Base-by-base conservation (phyloP, 2,113 vertebrate species). In the Maccullochella peelii region DNA sequence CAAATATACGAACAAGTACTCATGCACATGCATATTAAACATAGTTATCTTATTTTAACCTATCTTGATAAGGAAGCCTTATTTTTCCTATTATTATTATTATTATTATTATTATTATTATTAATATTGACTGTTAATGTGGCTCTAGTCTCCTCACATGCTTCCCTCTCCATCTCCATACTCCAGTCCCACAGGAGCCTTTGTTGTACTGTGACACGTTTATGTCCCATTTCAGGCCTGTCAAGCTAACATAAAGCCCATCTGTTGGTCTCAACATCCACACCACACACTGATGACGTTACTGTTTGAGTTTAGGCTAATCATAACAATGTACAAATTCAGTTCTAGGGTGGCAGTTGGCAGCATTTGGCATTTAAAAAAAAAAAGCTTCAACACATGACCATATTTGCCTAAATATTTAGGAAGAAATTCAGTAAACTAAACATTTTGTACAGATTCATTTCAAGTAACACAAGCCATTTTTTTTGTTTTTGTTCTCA, bases 151-250 rank as follows among this genome's bases (percentile, higher is more conserved):
- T 63, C 79, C 72, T 78, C 81, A 54, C 88, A 79, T 27, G 66
- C 83, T 57, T 52, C 81, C 89, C 87, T 69, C 83, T 84, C 89
- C 89, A 86, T 78, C 73, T 77, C 85, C 86, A 90, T 87, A n/a
- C 69, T 87, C 82, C 83, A 84, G 72, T 73, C 84, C 89, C 75
- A 62, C 75, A 86, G 91, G 91, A 92, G 90, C 85, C 86, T 92
- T 92, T 89, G 89, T 87, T 93, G 90, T 94, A 91, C 91, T 91
- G 86, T 90, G 65, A 88, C 67, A 86, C 57, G 5, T 91, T 77
- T 80, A 68, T 85, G 83, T 90, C 30, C 80, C 89, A 89, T 90
- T 84, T 82, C 82, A 87, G 88, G 84, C 84, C 79, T 73, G 85
- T 86, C 65, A 15, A 79, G 62, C 47, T 55, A 66, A 79, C 71